phyloP scores from a whole-genome alignment of 2,888 invertebrate species.

The Drosophila phalerata region DNA sequence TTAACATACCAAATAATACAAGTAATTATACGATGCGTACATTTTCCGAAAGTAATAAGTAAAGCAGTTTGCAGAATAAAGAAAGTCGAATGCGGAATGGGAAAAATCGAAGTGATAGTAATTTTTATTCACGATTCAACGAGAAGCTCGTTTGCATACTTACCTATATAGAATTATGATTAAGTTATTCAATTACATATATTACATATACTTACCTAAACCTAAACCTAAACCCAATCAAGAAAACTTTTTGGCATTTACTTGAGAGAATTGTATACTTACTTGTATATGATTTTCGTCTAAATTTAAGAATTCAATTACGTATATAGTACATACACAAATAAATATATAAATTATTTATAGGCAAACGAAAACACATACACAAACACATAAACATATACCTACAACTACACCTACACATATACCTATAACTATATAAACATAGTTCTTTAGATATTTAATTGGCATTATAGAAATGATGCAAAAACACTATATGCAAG shows the following conservation, averaged over 20 bases:
- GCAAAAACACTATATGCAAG: conserved; percentile 42
- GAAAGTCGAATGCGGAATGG: conserved; percentile 35
- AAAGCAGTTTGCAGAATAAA: conserved; percentile 21
- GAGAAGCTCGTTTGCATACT: conserved; percentile 63
- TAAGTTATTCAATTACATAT: conserved; percentile 55
- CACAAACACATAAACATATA: conserved; percentile 21
- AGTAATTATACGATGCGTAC: conserved; percentile 43
- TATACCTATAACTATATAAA: conserved; percentile 27
- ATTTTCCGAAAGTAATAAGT: conserved; percentile 47
- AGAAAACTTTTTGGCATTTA: conserved; percentile 75
- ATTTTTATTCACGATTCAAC: conserved; percentile 60
- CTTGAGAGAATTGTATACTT: conserved; percentile 68
- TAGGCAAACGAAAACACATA: conserved; percentile 38
- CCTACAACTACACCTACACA: conserved; percentile 28
- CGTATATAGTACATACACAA: conserved; percentile 42
- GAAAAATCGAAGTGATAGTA: conserved; percentile 66
- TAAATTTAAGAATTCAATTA: conserved; percentile 74
- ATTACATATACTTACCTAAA: conserved; percentile 31
- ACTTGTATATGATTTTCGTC: conserved; percentile 72
- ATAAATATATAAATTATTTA: conserved; percentile 36
- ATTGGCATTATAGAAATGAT: conserved; percentile 55
- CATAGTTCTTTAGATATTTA: conserved; percentile 68
- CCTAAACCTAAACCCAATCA: conserved; percentile 31
- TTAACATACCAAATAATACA: conserved; percentile 73
- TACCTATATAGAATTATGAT: conserved; percentile 63